Conservation (phyloP, 2,113 vertebrate genomes). For the Chaetorhynchus papuensis region DNA sequence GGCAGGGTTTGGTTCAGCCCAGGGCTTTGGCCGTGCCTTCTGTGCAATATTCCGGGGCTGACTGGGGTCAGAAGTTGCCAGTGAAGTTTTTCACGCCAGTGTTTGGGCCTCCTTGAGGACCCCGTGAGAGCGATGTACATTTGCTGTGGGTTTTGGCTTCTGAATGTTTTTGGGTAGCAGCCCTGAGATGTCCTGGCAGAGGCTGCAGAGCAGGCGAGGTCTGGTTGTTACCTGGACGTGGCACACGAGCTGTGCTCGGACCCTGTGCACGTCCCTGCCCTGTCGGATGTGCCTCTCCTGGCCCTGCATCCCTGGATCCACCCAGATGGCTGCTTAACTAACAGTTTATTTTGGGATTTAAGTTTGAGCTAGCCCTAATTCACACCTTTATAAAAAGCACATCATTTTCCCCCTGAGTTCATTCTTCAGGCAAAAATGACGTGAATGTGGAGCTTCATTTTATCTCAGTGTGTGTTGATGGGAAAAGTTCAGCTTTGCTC, state of each 20-base stretch:
- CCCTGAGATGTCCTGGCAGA: not conserved
- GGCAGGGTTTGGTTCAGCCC: fast-evolving
- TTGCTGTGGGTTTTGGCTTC: not conserved
- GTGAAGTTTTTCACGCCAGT: not conserved
- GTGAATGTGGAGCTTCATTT: not conserved
- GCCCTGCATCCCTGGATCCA: not conserved
- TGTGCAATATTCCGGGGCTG: not conserved
- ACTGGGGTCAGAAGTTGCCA: not conserved
- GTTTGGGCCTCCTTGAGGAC: not conserved
- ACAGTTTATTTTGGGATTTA: not conserved
- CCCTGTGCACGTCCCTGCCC: not conserved
- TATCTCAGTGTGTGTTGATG: not conserved
- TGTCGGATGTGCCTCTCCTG: not conserved
- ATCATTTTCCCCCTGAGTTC: not conserved
- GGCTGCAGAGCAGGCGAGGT: not conserved
- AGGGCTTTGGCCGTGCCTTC: not conserved
- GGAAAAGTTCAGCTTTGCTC: not conserved
- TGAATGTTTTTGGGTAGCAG: not conserved
- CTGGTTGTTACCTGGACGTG: not conserved
- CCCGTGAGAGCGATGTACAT: not conserved
- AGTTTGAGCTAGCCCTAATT: not conserved
- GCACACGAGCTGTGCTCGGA: not conserved
- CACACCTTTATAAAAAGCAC: not conserved
- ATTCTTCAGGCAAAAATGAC: not conserved
- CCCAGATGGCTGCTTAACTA: not conserved